Conservation (phyloP, 2,797 vertebrate species). For the Pempheris klunzingeri region DNA sequence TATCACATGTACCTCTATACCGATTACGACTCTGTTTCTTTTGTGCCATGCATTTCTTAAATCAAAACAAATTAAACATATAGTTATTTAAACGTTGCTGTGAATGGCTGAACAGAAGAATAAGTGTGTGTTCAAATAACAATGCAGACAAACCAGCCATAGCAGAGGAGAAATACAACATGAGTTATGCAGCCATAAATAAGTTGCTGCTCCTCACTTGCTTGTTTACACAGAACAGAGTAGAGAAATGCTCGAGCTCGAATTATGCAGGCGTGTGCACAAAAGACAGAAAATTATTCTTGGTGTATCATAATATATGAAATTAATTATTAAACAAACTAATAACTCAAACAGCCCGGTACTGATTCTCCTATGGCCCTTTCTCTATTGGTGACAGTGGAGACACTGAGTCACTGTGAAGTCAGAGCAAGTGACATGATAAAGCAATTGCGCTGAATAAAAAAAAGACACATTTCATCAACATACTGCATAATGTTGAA, state of each 20-base stretch:
- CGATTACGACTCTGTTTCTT: conserved; percentile 2
- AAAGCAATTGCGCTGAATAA: conserved; percentile 46
- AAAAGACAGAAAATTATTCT: conserved; percentile 76
- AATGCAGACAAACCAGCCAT: conserved; percentile 48
- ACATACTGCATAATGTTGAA: conserved; percentile 59
- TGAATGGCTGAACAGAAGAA: conserved; percentile 43
- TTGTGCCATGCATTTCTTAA: neutral
- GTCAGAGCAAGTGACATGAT: conserved; percentile 41
- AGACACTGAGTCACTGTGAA: conserved; percentile 38
- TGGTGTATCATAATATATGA: conserved; percentile 69
- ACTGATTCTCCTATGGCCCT: conserved; percentile 53
- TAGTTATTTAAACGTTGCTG: conserved; percentile 32
- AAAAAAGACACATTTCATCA: conserved; percentile 50
- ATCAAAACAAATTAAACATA: conserved; percentile 3
- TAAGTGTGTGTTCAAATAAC: conserved; percentile 44
- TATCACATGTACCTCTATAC: neutral
- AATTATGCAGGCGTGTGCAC: conserved; percentile 73
- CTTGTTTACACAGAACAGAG: conserved; percentile 67
- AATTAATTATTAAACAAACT: conserved; percentile 77
- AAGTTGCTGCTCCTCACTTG: conserved; percentile 54
- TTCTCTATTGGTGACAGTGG: conserved; percentile 47
- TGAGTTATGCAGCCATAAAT: conserved; percentile 77
- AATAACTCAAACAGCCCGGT: conserved; percentile 65
- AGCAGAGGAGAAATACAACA: conserved; percentile 53
- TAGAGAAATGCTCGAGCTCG: conserved; percentile 38